Conservation (phyloP, 2,797 vertebrate genomes). For the Limosa lapponica region DNA sequence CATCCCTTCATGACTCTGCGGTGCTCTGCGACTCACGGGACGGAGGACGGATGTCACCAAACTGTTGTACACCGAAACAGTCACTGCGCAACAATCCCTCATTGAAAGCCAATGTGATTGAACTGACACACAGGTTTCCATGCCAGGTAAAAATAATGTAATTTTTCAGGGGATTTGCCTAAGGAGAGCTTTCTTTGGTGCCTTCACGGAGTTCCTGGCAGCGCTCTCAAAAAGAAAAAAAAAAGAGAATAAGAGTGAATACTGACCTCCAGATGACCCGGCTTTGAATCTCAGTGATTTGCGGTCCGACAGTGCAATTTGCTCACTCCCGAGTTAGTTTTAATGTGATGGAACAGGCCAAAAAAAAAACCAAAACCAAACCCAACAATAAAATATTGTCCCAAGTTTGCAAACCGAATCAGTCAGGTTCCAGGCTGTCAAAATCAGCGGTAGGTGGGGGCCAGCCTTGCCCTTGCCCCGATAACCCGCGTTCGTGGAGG, state of each 20-base stretch:
- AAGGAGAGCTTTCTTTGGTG: background rate
- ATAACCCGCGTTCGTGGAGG: background rate
- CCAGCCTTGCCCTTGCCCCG: background rate
- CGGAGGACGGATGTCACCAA: background rate
- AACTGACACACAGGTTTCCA: background rate
- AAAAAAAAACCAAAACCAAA: background rate
- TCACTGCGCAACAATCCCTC: background rate
- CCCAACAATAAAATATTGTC: background rate
- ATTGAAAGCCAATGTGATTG: background rate
- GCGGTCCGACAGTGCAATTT: background rate
- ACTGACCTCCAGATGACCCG: slow-evolving; percentile 33
- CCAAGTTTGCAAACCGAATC: background rate
- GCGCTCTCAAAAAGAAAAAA: background rate
- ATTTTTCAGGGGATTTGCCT: background rate
- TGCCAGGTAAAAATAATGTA: background rate
- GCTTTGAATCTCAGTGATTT: background rate
- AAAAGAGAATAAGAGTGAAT: background rate
- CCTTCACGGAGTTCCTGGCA: background rate
- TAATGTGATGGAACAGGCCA: background rate
- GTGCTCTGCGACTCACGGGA: rapidly evolving
- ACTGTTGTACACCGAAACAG: background rate
- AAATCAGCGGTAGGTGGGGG: background rate
- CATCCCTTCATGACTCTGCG: background rate
- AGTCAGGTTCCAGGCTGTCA: background rate
- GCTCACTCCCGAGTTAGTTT: background rate